These are phyloP conservation scores for Tachuris rubrigastra DNA, from an alignment of 2,113 vertebrate species.

Conservation along the genomic window DNA sequence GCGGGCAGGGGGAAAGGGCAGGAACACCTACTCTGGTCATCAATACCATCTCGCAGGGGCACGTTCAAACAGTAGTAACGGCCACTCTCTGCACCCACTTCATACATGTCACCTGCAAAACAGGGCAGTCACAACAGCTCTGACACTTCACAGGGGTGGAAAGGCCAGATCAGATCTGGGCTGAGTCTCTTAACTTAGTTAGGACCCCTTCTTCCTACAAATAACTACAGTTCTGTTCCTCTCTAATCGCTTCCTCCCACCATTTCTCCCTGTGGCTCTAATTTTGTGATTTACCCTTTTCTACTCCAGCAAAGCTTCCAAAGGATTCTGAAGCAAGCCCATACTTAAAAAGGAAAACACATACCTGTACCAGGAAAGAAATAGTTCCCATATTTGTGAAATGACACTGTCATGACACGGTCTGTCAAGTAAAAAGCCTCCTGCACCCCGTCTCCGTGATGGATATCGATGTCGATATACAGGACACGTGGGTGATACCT, in stretches of 20 bases:
- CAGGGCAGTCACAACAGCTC: not conserved
- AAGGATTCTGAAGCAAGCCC: not conserved
- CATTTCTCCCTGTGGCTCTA: rapidly evolving
- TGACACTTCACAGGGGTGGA: not conserved
- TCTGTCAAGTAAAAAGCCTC: constrained; percentile 98
- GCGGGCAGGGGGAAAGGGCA: not conserved
- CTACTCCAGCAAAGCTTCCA: not conserved
- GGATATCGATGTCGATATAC: constrained; percentile 98
- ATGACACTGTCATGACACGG: constrained; percentile 98
- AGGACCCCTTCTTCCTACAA: not conserved
- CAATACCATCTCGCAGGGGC: constrained; percentile 94
- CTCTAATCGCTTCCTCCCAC: not conserved
- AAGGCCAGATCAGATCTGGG: not conserved
- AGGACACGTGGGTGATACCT: constrained; percentile 97
- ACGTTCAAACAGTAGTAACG: constrained; percentile 98
- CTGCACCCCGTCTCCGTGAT: constrained; percentile 96
- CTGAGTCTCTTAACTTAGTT: not conserved
- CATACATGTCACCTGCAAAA: constrained; percentile 95
- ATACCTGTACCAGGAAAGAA: constrained; percentile 97
- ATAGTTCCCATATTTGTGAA: constrained; percentile 99
- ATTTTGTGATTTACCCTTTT: not conserved
- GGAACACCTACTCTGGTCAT: constrained; percentile 86
- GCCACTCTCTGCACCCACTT: constrained; percentile 96
- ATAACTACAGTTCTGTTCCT: not conserved
- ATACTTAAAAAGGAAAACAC: not conserved